Percentiles rank a stretch among this genome's conserved stretches.
phyloP scores from a whole-genome alignment of 2,113 vertebrate genomes.

The Hydrochoerus hydrochaeris region DNA sequence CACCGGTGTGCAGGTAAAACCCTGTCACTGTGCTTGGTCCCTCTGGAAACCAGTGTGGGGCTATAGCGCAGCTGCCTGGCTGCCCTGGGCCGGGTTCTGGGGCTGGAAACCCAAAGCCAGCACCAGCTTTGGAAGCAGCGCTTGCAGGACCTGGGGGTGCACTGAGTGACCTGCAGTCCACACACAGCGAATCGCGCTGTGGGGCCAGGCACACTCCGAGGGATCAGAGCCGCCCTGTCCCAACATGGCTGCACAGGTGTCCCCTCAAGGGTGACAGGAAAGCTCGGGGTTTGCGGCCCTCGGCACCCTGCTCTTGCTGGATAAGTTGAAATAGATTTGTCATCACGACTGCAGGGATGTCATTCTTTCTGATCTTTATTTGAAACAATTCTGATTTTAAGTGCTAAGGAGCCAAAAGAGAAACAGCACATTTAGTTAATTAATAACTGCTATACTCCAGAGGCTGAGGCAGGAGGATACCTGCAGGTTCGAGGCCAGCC shows the following conservation, averaged over 20 bases:
- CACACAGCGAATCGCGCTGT: too few relatives aligned
- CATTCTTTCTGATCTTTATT: constrained; percentile 38
- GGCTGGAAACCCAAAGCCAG: background rate
- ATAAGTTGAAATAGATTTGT: constrained; percentile 1
- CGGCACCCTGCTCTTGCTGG: background rate
- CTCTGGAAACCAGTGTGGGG: background rate
- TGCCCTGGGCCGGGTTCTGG: background rate
- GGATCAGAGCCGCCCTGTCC: too few relatives aligned
- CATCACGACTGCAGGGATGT: constrained; percentile 3
- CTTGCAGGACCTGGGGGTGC: background rate
- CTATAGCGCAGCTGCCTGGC: background rate
- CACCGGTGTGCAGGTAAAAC: too few relatives aligned
- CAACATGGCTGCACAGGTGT: background rate
- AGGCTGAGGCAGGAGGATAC: background rate
- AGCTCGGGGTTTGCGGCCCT: background rate
- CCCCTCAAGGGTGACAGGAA: background rate
- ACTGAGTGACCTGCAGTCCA: too few relatives aligned
- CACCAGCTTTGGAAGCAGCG: background rate
- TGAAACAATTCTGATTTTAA: constrained; percentile 56
- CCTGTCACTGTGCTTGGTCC: background rate
- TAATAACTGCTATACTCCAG: background rate
- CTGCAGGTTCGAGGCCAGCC: too few relatives aligned
- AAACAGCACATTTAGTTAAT: constrained; percentile 31
- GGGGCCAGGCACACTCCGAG: too few relatives aligned
- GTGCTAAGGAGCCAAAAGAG: background rate